Conservation (phyloP, 2,888 invertebrate genomes). For the Plemyria rubiginata region DNA sequence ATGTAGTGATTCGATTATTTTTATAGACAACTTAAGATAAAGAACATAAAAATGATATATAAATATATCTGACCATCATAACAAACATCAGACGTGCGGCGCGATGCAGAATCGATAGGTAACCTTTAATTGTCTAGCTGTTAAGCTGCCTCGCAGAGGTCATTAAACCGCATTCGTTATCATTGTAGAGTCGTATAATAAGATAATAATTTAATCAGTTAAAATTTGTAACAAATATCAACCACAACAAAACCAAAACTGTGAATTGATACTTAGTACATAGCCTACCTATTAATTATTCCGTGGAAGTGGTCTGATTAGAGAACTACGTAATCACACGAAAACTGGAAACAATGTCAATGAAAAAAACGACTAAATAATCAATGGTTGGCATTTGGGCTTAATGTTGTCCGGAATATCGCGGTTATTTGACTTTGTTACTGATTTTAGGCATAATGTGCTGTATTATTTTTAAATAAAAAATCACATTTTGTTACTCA, state of each 20-base stretch:
- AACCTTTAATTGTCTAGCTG: slow-evolving; percentile 3
- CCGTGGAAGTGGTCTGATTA: neutral
- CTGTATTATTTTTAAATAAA: slow-evolving; percentile 9
- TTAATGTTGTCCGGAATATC: slow-evolving; percentile 41
- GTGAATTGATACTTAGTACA: neutral
- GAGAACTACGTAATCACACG: slow-evolving; percentile 10
- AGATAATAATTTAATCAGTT: neutral
- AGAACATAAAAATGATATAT: no score
- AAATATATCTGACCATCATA: neutral
- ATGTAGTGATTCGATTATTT: no score
- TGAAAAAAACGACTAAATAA: slow-evolving; percentile 26
- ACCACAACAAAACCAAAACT: slow-evolving; percentile 1
- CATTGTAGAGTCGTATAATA: neutral
- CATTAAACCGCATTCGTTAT: slow-evolving; percentile 1
- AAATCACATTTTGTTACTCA: slow-evolving; percentile 9
- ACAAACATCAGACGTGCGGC: neutral
- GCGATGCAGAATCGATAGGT: neutral
- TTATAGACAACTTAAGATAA: neutral
- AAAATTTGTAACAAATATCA: neutral
- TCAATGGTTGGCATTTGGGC: slow-evolving; percentile 32
- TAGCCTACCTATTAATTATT: no score
- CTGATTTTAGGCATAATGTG: slow-evolving; percentile 11
- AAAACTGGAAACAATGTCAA: slow-evolving; percentile 29
- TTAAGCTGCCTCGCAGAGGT: neutral
- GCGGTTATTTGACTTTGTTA: slow-evolving; percentile 34